Percentiles rank a stretch among this genome's conserved stretches.
phyloP scores from a whole-genome alignment of 2,888 invertebrate genomes.

The Hemaris fuciformis region DNA sequence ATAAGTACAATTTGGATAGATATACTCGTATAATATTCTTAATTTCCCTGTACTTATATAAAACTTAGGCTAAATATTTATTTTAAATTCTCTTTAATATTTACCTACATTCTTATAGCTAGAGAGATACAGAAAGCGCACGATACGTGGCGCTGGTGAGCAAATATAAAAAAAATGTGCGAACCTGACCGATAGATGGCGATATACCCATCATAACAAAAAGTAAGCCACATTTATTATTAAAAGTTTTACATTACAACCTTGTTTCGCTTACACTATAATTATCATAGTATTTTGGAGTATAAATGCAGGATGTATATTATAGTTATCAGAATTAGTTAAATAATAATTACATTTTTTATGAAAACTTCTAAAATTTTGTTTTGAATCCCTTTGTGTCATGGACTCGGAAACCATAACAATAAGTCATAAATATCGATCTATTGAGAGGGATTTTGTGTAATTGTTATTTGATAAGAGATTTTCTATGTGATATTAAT shows the following conservation, averaged over 20 bases:
- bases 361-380: too few relatives aligned
- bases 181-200: constrained; percentile 1
- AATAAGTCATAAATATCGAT: too few relatives aligned
- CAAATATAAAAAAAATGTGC: neutral
- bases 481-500: too few relatives aligned
- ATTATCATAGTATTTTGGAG: neutral
- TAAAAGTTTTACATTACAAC: neutral
- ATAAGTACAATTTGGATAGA: constrained; percentile 4
- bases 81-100: neutral
- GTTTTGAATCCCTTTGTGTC: too few relatives aligned
- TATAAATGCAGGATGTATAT: constrained; percentile 4
- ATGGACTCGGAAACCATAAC: too few relatives aligned
- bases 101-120: neutral
- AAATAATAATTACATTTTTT: neutral
- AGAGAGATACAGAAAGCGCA: neutral
- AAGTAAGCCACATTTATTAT: neutral
- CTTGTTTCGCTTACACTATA: neutral
- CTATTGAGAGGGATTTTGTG: too few relatives aligned
- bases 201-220: neutral
- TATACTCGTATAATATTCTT: constrained; percentile 4
- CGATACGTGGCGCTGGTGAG: neutral
- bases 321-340: neutral
- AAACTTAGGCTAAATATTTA: neutral
- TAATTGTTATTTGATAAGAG: too few relatives aligned
- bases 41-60: constrained; percentile 30